These are phyloP conservation scores for Caiman crocodilus DNA, from an alignment of 2,797 vertebrate species.

Conservation along the genomic window DNA sequence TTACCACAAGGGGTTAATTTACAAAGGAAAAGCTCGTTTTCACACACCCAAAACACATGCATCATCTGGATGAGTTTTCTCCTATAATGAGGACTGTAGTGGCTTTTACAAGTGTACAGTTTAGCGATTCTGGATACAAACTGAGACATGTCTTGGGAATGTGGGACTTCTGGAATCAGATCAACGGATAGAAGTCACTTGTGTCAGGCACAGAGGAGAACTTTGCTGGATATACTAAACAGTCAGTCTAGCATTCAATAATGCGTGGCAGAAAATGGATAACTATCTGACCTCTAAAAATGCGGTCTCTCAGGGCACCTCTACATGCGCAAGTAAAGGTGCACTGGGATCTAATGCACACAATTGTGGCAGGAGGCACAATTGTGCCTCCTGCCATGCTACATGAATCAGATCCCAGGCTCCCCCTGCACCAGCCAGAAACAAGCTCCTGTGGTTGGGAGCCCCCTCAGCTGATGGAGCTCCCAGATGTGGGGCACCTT, in stretches of 20 bases:
- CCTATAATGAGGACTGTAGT: too few species aligned
- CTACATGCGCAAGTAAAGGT: too few species aligned
- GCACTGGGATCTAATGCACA: too few species aligned
- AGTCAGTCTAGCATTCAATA: background rate
- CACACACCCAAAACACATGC: accelerated
- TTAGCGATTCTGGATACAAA: background rate
- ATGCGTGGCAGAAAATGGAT: background rate
- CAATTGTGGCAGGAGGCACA: too few species aligned
- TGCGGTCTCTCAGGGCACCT: background rate
- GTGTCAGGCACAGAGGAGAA: background rate
- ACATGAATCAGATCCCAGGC: too few species aligned
- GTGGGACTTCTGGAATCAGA: background rate
- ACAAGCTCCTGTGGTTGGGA: too few species aligned
- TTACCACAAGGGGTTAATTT: background rate
- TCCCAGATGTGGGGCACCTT: too few species aligned
- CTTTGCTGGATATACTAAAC: background rate
- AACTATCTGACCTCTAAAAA: background rate
- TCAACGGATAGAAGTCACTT: background rate
- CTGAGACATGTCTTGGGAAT: background rate
- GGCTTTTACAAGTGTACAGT: background rate
- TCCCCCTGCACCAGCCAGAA: too few species aligned
- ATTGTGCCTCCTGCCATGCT: too few species aligned
- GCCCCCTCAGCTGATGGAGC: too few species aligned
- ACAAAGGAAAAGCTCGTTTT: background rate
- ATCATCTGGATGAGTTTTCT: too few species aligned